Percentiles rank a stretch among this genome's conserved stretches.
Evolutionary conservation across 2,113 vertebrate species (phyloP).

Genomic region (human (Homo sapiens)): GRCh38 chr2:29731001-29731500

Average conservation of each 20-base stretch:
- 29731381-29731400: conserved; percentile 61
- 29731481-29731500: background rate
- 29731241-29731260: conserved; percentile 73
- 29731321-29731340: conserved; percentile 71
- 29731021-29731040: background rate
- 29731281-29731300: conserved; percentile 77
- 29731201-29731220: conserved; percentile 74
- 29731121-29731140: conserved; percentile 58
- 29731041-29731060: background rate
- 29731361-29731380: conserved; percentile 53
- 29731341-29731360: conserved; percentile 61
- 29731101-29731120: conserved; percentile 42
- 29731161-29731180: conserved; percentile 56
- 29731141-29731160: conserved; percentile 48
- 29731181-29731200: conserved; percentile 78
- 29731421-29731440: conserved; percentile 11
- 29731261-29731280: conserved; percentile 79
- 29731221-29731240: conserved; percentile 82
- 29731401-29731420: conserved; percentile 72
- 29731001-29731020: background rate
- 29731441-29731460: conserved; percentile 29
- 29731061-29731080: background rate
- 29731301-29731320: conserved; percentile 77
- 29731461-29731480: background rate
- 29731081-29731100: background rate